Conservation (phyloP, 2,888 invertebrate genomes). For the Lasiommata megera region DNA sequence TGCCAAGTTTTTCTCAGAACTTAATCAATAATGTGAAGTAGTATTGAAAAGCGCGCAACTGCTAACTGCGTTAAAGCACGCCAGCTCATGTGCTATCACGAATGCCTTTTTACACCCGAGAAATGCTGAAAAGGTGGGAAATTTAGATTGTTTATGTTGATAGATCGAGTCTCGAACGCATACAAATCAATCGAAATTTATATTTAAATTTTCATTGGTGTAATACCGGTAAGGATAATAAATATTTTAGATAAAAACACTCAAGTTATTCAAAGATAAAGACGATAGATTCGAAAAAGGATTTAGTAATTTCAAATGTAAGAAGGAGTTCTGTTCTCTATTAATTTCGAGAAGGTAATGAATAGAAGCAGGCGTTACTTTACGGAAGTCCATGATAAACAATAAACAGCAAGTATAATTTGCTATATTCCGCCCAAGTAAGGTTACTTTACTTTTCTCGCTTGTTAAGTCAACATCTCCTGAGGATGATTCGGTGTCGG, state of each 20-base stretch:
- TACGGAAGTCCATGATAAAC: too few relatives aligned
- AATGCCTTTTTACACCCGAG: constrained; percentile 14
- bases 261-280: not conserved
- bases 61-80: constrained; percentile 53
- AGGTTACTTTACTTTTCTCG: too few relatives aligned
- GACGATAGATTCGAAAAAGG: not conserved
- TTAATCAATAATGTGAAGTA: constrained; percentile 64
- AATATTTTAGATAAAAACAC: not conserved
- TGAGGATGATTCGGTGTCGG: too few relatives aligned
- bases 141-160: not conserved
- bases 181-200: not conserved
- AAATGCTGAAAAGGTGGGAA: constrained; percentile 2
- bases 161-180: not conserved
- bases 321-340: not conserved
- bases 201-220: not conserved
- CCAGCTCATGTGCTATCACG: constrained; percentile 41
- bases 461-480: too few relatives aligned
- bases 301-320: not conserved
- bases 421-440: too few relatives aligned
- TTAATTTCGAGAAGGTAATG: too few relatives aligned
- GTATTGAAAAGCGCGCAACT: constrained; percentile 58
- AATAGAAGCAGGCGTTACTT: too few relatives aligned
- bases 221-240: not conserved
- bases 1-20: constrained; percentile 63
- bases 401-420: too few relatives aligned